Evolutionary conservation across 2,113 vertebrate species (phyloP), one percentile per base, ranked within the genome.

Genomic region (Myxocyprinus asiaticus): DNA sequence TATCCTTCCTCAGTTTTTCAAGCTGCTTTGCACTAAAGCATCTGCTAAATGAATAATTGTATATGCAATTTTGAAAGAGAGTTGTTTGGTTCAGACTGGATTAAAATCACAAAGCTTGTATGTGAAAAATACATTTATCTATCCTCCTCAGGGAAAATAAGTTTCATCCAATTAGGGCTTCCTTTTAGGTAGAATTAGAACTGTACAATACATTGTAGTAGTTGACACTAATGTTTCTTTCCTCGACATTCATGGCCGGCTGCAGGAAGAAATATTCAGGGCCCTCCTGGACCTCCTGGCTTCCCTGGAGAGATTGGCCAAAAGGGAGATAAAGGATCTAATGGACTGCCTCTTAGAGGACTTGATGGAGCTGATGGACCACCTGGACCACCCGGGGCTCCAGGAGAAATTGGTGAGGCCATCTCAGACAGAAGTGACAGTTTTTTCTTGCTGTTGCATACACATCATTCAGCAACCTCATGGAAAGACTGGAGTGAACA

Each of bases 241-340:
- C 68, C 4, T 15, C 61, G 33, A 64, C 8, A 56, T 80, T 2
- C 17, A 12, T 76, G 61, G 10, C 48, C 55, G 69, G 7, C 53
- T 77, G 62, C 66, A 94, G 93, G 93, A 2, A 76, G 7, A 0
- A 0, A 55, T 15, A 1, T 83, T 0, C 85, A 93, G 44, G 96
- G 94, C 0, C 89, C 89, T 53, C 43, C 51, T 17, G 98, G 98
- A 77, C 89, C 92, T 15, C 92, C 84, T 4, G 98, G 98, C 67
- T 86, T 89, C 44, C 94, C 95, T 51, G 97, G 98, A 4, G 90
- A 94, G 4, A 73, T 88, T 78, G 98, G 98, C 61, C 91, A 93
- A 87, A 98, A 95, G 83, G 98, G 98, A 65, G 94, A 96, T 65
- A 91, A 66, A 12, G 98, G 98, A 33, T 7, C 84, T 12, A 94